Evolutionary conservation across 2,113 vertebrate genomes (phyloP).

Genomic region (Entelurus aequoreus): DNA sequence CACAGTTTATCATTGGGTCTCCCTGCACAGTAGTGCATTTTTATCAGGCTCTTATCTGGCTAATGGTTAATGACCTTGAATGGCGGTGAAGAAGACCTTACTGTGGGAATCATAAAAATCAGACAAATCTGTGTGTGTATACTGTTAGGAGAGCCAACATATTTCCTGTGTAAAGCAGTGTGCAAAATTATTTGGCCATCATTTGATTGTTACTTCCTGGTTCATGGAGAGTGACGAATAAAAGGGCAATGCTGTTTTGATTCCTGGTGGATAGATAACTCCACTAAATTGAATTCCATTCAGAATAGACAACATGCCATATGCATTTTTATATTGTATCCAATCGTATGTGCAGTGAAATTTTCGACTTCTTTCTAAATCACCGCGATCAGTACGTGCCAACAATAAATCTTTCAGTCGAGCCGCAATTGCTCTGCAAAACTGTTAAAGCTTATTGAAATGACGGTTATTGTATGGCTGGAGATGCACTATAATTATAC

Average conservation of each 20-base stretch:
- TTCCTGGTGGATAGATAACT: too few species aligned
- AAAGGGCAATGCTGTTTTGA: too few species aligned
- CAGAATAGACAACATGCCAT: too few species aligned
- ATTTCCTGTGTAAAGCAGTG: too few species aligned
- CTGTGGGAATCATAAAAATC: neutral
- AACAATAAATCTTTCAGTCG: neutral
- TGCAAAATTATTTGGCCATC: too few species aligned
- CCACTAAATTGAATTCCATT: too few species aligned
- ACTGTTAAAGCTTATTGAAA: neutral
- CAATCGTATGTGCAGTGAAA: too few species aligned
- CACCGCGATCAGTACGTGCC: neutral
- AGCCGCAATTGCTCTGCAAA: too few species aligned
- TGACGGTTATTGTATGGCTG: neutral
- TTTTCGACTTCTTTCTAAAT: neutral
- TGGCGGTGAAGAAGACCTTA: neutral
- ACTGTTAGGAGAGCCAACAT: neutral
- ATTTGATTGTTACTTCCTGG: too few species aligned
- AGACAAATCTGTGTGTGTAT: neutral
- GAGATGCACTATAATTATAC: slow-evolving; percentile 4
- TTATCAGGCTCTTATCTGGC: slow-evolving; percentile 57
- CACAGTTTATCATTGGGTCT: slow-evolving; percentile 43
- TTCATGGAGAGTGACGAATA: too few species aligned
- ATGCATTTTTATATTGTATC: too few species aligned
- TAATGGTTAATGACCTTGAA: slow-evolving; percentile 48
- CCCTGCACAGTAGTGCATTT: slow-evolving; percentile 33